Base-by-base conservation (phyloP, 2,888 invertebrate species). In the Nebria brevicollis region DNA sequence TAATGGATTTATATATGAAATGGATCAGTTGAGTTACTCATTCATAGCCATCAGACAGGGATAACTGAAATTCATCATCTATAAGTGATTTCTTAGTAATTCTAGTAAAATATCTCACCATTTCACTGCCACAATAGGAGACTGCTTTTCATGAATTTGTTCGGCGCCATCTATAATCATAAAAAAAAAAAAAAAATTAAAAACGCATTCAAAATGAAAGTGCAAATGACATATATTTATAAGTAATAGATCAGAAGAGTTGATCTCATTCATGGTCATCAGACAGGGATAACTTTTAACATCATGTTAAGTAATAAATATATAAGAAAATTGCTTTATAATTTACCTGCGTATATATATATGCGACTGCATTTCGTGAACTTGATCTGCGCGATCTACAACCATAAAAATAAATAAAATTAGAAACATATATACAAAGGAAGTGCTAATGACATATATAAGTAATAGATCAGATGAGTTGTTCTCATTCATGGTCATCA, bases 271-370 rank as follows among this genome's bases (percentile, higher is more conserved):
- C 70, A 70, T 70, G 25, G 70, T 70, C 34, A 70, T 70, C 13
- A 26, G 70, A 70, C 70, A 70, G 70, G 70, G 70, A 70, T 70
- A 70, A 70, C 70, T 70, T 15, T 26, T 20, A 70, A 26, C 70
- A 70, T 70, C 70, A 70, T 70, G 13, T 70, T 10, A 25, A 25
- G 13, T 25, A 70, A 20, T 20, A 20, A 20, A 20, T 20, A 20
- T 20, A 1, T 20, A 25, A 25, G 68, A 68, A 68, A 20, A 68
- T 43, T 20, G 0, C 20, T 20, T 20, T 20, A 20, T 20, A 20
- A 20, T 20, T 20, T 20, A 20, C 20, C 20, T 20, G 20, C 20
- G 20, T 20, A 20, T 20, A 20, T 20, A 20, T 20, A 20, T 20
- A 20, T 15, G 34, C 43, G 43, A 68, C 77, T 72, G 72, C 26